Conservation (phyloP, 30 jellyfish, hydroid and myxozoan species). For the Hydractinia symbiolongicarpus region DNA sequence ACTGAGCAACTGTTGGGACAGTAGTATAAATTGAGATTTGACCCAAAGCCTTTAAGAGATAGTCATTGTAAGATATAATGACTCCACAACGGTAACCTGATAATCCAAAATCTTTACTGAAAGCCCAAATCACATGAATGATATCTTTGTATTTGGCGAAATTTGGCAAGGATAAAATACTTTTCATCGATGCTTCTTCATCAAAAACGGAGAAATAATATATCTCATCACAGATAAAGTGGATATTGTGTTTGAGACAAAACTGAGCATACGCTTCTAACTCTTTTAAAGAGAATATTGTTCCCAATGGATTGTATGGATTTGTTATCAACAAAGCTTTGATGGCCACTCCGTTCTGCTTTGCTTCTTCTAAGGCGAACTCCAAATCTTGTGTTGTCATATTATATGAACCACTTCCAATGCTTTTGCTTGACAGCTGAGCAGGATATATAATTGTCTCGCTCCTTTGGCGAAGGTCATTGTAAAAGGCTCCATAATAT, state of each 20-base stretch:
- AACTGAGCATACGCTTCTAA: slow-evolving; percentile 30
- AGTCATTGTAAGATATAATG: slow-evolving; percentile 41
- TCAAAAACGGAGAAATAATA: slow-evolving; percentile 41
- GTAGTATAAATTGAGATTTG: slow-evolving; percentile 33
- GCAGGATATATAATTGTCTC: slow-evolving; percentile 32
- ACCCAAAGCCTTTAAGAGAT: slow-evolving; percentile 25
- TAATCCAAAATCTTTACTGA: slow-evolving; percentile 63
- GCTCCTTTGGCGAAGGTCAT: slow-evolving; percentile 30
- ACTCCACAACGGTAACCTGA: slow-evolving; percentile 71
- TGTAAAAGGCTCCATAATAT: slow-evolving; percentile 49
- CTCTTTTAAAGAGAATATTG: slow-evolving; percentile 29
- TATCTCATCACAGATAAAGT: slow-evolving; percentile 60
- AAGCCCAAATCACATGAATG: slow-evolving; percentile 61
- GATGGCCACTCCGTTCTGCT: slow-evolving; percentile 27
- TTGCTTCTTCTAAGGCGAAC: slow-evolving; percentile 27
- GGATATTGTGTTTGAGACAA: slow-evolving; percentile 33
- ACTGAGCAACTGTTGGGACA: slow-evolving; percentile 49
- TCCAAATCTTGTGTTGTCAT: slow-evolving; percentile 30
- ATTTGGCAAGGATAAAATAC: background rate
- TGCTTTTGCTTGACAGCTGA: slow-evolving; percentile 1
- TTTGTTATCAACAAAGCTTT: slow-evolving; percentile 32
- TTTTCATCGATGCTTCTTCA: slow-evolving; percentile 20
- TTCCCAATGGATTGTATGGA: slow-evolving; percentile 71
- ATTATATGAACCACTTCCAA: background rate
- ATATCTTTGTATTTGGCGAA: slow-evolving; percentile 18